Conservation (phyloP, 2,797 vertebrate genomes). For the Gymnothorax javanicus region DNA sequence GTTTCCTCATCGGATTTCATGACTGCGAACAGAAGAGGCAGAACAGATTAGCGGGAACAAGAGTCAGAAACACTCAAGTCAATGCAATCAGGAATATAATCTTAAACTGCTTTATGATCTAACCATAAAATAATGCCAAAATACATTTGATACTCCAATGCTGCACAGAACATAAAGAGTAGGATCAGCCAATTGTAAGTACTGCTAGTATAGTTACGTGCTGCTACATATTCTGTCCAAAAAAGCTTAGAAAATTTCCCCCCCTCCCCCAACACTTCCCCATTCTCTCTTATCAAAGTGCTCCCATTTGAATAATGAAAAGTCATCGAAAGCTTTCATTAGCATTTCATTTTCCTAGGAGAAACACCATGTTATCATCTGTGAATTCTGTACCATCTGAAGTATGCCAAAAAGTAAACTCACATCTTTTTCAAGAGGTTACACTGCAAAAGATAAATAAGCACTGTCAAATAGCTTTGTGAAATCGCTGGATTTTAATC, state of each 20-base stretch:
- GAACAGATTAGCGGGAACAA: not conserved
- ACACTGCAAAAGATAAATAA: too few relatives aligned
- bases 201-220: too few relatives aligned
- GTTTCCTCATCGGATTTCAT: conserved; percentile 71
- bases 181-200: too few relatives aligned
- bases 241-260: too few relatives aligned
- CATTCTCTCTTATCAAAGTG: not conserved
- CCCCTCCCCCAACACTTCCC: too few relatives aligned
- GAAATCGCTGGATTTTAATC: too few relatives aligned
- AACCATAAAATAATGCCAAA: not conserved
- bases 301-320: not conserved
- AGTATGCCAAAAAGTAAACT: not conserved
- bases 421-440: not conserved
- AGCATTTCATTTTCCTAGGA: not conserved
- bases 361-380: not conserved
- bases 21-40: conserved; percentile 57
- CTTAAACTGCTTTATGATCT: too few relatives aligned
- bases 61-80: not conserved
- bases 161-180: too few relatives aligned
- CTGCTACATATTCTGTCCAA: too few relatives aligned
- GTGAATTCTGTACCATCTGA: not conserved
- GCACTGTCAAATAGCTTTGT: too few relatives aligned
- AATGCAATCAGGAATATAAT: too few relatives aligned
- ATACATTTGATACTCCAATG: not conserved
- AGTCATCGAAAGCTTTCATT: not conserved